Percentiles rank a stretch among this genome's conserved stretches.
Evolutionary conservation across 2,113 vertebrate species (phyloP).

Genomic region (Pteropus alecto): DNA sequence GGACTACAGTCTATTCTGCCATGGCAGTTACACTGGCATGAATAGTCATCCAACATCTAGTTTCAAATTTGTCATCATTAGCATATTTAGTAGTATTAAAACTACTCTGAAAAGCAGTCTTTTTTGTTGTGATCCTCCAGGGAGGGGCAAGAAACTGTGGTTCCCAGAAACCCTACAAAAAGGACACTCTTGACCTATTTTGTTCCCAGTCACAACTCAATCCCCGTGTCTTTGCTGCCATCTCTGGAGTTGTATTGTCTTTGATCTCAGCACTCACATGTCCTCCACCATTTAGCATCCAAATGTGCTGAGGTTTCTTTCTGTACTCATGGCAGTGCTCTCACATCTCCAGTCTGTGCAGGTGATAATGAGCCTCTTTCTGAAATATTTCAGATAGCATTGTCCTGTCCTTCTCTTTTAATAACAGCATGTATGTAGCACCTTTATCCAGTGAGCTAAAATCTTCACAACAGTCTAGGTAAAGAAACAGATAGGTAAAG

Average conservation of each 20-base stretch:
- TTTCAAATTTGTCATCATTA: background rate
- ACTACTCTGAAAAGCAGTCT: constrained; percentile 39
- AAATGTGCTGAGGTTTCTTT: background rate
- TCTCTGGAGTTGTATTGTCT: background rate
- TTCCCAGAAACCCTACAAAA: background rate
- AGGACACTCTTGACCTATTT: background rate
- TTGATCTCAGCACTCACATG: background rate
- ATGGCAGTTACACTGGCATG: background rate
- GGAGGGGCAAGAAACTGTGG: background rate
- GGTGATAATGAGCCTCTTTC: background rate
- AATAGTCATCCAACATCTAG: background rate
- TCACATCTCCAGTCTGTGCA: background rate
- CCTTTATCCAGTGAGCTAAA: background rate
- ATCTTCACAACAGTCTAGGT: background rate
- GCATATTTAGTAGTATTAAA: background rate
- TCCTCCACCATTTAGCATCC: background rate
- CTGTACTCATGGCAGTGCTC: background rate
- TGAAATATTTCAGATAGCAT: background rate
- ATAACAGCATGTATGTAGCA: background rate
- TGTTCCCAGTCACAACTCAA: background rate
- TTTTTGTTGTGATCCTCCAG: background rate
- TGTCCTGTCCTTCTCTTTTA: background rate
- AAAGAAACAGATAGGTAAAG: background rate
- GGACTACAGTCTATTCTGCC: background rate
- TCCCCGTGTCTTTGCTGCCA: background rate